Evolutionary conservation across 2,888 invertebrate genomes (phyloP), one percentile per base, ranked within the genome.

Genomic region (Marasmarcha lunaedactyla): DNA sequence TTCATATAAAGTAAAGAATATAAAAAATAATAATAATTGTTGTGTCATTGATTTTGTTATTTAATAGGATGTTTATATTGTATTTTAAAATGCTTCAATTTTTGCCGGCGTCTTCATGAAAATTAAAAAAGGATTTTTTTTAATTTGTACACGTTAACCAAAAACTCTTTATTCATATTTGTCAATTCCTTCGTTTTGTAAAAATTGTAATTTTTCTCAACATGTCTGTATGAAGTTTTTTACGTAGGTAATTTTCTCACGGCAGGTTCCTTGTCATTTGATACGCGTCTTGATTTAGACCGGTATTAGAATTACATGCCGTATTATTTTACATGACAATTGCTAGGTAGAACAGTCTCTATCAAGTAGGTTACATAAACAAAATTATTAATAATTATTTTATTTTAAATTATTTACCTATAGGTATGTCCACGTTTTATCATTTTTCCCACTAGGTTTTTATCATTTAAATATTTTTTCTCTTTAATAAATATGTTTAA

Each of bases 231-330:
- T n/a, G n/a, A n/a, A n/a, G n/a, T n/a, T n/a, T n/a, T n/a, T n/a
- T n/a, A n/a, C n/a, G n/a, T n/a, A n/a, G n/a, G n/a, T 12, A 13
- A 13, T 45, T 56, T 63, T 73, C 70, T 62, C 71, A 71, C 65
- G 68, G 50, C 51, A 46, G 39, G 48, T 54, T 50, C 53, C 52
- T 56, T 54, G 51, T 55, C 41, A 73, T 44, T 14, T 20, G 68
- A 74, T 57, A 64, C 33, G 45, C 46, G 54, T 52, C 68, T 62
- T 62, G 51, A 66, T 69, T 64, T 56, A 68, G 65, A 66, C 61
- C 43, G 59, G 70, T 73, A 64, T 68, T 51, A 63, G 62, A 63
- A 71, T 76, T 76, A 76, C 71, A 74, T 73, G 71, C 54, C 48
- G 54, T 64, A 74, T 77, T 71, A 54, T 52, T 63, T 77, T 77